Conservation (phyloP, 2,888 invertebrate genomes). For the Pollenia griseotomentosa region DNA sequence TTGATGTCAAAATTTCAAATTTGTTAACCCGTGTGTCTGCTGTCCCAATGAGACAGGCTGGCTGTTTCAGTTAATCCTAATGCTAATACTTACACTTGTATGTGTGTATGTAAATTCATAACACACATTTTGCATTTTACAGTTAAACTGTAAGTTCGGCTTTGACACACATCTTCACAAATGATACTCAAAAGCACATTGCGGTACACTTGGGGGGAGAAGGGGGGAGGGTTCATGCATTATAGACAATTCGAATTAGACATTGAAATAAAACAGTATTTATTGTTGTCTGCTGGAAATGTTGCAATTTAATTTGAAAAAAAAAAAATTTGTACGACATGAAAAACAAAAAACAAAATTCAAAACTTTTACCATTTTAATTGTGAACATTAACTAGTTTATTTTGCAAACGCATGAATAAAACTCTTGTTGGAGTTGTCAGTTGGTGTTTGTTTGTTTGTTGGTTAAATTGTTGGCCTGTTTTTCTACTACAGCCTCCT, state of each 20-base stretch:
- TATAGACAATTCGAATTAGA: constrained; percentile 50
- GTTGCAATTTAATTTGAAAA: constrained; percentile 3
- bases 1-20: constrained; percentile 56
- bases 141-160: constrained; percentile 27
- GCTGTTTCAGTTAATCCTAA: constrained; percentile 6
- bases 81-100: not conserved
- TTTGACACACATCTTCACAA: constrained; percentile 13
- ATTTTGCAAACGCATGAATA: constrained; percentile 35
- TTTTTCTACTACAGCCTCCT: constrained; percentile 13
- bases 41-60: not conserved
- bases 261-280: constrained; percentile 51
- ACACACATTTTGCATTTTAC: constrained; percentile 10
- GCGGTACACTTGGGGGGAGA: not conserved
- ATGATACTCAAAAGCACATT: not conserved
- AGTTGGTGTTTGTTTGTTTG: constrained; percentile 23
- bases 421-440: not conserved
- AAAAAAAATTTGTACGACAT: not conserved
- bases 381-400: constrained; percentile 70
- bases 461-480: not conserved
- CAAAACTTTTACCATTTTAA: constrained; percentile 67
- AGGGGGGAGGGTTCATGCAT: not conserved
- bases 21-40: constrained; percentile 34
- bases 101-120: not conserved
- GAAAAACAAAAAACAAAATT: not conserved
- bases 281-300: constrained; percentile 32